These are phyloP conservation scores for Elephantulus edwardii DNA, from an alignment of 2,113 vertebrate species.

Conservation along the genomic window DNA sequence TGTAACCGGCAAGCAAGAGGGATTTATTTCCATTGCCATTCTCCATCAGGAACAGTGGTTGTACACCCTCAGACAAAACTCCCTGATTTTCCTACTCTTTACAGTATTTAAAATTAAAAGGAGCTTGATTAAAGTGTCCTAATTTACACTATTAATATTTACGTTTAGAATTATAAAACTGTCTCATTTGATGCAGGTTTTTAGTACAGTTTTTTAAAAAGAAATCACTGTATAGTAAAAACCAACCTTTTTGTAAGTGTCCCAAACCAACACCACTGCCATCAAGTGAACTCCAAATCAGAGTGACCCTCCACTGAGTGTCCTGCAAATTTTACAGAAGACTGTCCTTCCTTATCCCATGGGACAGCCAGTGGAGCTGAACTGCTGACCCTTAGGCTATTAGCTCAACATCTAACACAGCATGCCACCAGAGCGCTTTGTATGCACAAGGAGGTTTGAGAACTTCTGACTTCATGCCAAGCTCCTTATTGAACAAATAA, in stretches of 20 bases:
- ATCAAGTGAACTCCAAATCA: too few species aligned
- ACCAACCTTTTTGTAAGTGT: not conserved
- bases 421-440: not conserved
- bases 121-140: not conserved
- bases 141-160: not conserved
- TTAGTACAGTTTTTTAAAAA: not conserved
- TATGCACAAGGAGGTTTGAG: not conserved
- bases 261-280: too few species aligned
- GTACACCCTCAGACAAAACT: not conserved
- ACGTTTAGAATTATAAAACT: not conserved
- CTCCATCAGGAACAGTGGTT: not conserved
- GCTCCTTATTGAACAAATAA: not conserved
- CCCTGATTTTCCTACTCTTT: not conserved
- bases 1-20: not conserved
- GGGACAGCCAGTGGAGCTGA: too few species aligned
- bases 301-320: too few species aligned
- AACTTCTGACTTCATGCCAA: not conserved
- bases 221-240: not conserved
- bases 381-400: too few species aligned
- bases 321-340: too few species aligned
- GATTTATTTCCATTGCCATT: not conserved
- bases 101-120: constrained; percentile 6
- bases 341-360: too few species aligned
- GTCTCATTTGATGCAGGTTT: not conserved
- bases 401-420: too few species aligned